These are phyloP conservation scores for Megaceryle maxima DNA, from an alignment of 2,113 vertebrate genomes.

Conservation along the genomic window DNA sequence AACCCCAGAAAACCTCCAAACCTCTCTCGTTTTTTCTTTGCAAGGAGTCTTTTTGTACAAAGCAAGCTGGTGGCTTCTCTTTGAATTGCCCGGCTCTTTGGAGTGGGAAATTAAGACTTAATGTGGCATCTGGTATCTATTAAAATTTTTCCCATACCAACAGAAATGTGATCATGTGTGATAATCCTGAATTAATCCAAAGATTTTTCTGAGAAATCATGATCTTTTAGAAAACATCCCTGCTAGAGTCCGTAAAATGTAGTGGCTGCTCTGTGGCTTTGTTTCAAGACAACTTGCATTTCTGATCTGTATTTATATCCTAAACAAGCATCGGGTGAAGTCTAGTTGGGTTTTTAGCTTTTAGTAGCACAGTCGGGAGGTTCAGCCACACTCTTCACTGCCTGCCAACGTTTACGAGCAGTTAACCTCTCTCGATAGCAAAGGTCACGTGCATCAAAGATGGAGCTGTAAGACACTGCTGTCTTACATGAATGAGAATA, in stretches of 20 bases:
- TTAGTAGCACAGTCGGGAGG: neutral
- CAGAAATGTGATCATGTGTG: neutral
- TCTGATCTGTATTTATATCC: neutral
- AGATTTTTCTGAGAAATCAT: neutral
- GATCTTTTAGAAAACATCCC: neutral
- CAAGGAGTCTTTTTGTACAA: neutral
- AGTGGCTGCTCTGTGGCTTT: neutral
- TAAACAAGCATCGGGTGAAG: neutral
- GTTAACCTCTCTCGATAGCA: neutral
- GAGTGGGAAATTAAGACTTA: neutral
- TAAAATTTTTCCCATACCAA: constrained; percentile 14
- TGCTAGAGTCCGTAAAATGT: neutral
- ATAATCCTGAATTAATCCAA: neutral
- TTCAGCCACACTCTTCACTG: neutral
- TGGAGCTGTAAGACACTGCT: neutral
- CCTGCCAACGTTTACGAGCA: neutral
- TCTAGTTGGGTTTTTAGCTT: neutral
- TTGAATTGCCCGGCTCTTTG: neutral
- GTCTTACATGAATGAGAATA: constrained; percentile 4
- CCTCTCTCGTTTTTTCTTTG: neutral
- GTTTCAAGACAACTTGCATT: neutral
- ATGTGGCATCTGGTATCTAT: constrained; percentile 19
- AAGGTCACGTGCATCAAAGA: neutral
- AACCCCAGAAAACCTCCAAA: neutral
- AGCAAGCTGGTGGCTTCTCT: neutral